Evolutionary conservation across 2,797 vertebrate species (phyloP), one percentile per base, ranked within the genome.

Genomic region (Meda fulgida): DNA sequence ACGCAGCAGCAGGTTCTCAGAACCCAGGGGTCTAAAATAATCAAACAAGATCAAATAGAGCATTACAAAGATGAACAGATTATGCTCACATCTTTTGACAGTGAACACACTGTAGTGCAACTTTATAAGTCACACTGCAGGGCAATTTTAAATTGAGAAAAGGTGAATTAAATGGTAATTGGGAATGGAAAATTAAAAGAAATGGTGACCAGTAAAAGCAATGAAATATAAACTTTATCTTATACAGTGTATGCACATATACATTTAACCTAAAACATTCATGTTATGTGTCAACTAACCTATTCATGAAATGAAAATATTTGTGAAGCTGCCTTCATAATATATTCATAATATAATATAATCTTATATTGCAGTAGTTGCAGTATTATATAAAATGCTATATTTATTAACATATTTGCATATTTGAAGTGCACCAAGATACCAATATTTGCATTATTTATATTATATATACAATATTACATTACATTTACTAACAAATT

Each of bases 1-100:
- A 91, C 98, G 93, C 26, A 99, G 97, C 88, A 99, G 96, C 91
- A 99, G 85, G 92, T 99, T 98, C 92, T 99, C 98, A 0, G 97
- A 97, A 89, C 97, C 98, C 83, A 99, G 91, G 0, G 98, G 96
- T 93, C 98, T 99, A 90, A 6, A 93, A 92, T 83, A 84, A 92
- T 75, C 16, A 67, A 91, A 88, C 88, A 38, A 48, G 82, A 34
- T 69, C 67, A 23, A 81, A 69, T 13, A 23, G 38, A 73, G 21
- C 21, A 21, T 31, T 51, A 67, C 29, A 82, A 4, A 7, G 26
- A 55, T 34, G 26, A 18, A 55, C 9, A 36, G 18, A 67, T 46
- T 8, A 75, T 46, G 40, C 43, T 51, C 19, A 34, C 19, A 48
- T 66, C 48, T 75, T 75, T 55, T 76, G 13, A 53, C 72, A 53